phyloP scores from a whole-genome alignment of 2,888 invertebrate species.

The Melinaea menophilus region DNA sequence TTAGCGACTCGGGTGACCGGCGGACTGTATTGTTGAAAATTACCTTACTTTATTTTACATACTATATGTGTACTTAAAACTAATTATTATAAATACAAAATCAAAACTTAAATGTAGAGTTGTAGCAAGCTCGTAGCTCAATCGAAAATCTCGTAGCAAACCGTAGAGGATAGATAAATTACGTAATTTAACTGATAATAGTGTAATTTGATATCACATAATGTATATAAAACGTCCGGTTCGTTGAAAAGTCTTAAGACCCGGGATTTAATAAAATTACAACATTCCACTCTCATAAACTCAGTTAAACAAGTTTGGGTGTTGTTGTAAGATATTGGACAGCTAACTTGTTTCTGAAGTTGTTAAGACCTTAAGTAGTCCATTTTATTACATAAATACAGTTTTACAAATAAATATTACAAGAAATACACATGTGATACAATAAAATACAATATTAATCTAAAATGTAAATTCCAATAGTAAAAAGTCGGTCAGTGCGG shows the following conservation, averaged over 20 bases:
- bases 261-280: slow-evolving; percentile 7
- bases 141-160: too few species aligned
- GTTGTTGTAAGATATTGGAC: slow-evolving; percentile 8
- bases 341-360: slow-evolving; percentile 5
- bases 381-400: slow-evolving; percentile 3
- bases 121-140: too few species aligned
- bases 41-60: slow-evolving; percentile 20
- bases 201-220: too few species aligned
- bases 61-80: too few species aligned
- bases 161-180: too few species aligned
- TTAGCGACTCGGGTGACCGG: slow-evolving; percentile 51
- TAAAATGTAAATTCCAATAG: slow-evolving; percentile 16
- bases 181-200: too few species aligned
- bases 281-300: slow-evolving; percentile 8
- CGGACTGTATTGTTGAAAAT: slow-evolving; percentile 42
- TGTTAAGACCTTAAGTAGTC: slow-evolving; percentile 6
- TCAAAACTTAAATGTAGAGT: too few species aligned
- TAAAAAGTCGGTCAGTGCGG: slow-evolving; percentile 69
- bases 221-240: too few species aligned
- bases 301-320: slow-evolving; percentile 5
- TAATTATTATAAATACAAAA: too few species aligned
- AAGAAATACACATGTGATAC: background rate
- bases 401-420: background rate
- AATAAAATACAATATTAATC: too few species aligned
- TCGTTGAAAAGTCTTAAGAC: slow-evolving; percentile 18